These are phyloP conservation scores for Schizopygopsis malacanthus DNA, from an alignment of 2,797 vertebrate species.

Conservation along the genomic window DNA sequence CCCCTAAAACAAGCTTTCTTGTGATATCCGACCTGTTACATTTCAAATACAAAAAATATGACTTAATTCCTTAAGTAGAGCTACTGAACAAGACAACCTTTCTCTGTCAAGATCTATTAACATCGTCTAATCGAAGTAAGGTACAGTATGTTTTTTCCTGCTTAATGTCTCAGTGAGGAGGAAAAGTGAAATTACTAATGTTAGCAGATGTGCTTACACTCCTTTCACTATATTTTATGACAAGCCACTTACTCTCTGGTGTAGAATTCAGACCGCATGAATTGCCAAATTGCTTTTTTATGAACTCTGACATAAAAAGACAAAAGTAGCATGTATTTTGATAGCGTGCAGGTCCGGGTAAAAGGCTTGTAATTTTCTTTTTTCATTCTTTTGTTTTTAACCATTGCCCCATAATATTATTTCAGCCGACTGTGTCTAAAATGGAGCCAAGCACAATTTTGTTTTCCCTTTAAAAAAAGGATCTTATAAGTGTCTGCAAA, in stretches of 20 bases:
- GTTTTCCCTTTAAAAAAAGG: neutral
- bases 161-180: constrained; percentile 48
- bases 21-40: constrained; percentile 24
- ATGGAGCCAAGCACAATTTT: constrained; percentile 18
- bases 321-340: constrained; percentile 13
- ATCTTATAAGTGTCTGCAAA: constrained; percentile 27
- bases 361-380: constrained; percentile 27
- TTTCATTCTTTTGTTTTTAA: constrained; percentile 21
- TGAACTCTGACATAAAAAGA: constrained; percentile 40
- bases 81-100: constrained; percentile 4
- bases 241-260: constrained; percentile 71
- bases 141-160: neutral
- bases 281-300: constrained; percentile 57
- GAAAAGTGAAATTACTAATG: constrained; percentile 57
- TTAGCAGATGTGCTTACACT: constrained; percentile 66
- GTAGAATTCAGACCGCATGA: constrained; percentile 64
- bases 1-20: constrained; percentile 7
- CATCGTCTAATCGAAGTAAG: neutral
- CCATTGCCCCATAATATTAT: constrained; percentile 28
- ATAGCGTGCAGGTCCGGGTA: constrained; percentile 10
- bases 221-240: constrained; percentile 46
- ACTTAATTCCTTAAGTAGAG: neutral
- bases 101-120: neutral
- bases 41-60: constrained; percentile 14
- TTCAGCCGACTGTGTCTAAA: constrained; percentile 24